Conservation (phyloP, 2,113 vertebrate species). For the Globicephala melas region DNA sequence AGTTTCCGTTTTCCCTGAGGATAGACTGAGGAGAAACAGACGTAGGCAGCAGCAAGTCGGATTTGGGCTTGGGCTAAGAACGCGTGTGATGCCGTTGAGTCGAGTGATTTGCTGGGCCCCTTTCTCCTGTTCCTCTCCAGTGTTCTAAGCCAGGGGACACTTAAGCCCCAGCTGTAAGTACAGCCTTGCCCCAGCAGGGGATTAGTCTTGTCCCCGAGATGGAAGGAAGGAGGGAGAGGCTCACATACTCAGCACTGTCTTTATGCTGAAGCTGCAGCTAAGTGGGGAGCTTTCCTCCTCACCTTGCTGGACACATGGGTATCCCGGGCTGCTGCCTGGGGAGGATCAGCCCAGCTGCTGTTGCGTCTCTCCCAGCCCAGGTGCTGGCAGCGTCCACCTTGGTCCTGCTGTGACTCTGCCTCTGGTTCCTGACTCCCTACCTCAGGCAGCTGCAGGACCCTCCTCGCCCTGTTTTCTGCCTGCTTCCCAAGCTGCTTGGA, state of each 20-base stretch:
- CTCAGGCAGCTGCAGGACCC: neutral
- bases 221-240: neutral
- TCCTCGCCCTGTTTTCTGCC: neutral
- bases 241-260: neutral
- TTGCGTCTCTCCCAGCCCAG: no score
- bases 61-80: neutral
- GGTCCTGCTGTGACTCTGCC: neutral
- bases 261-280: neutral
- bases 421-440: neutral
- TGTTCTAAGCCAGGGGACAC: neutral
- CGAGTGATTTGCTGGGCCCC: neutral
- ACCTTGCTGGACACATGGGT: fast-evolving
- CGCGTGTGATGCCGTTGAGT: neutral
- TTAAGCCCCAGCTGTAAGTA: neutral
- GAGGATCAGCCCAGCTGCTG: neutral
- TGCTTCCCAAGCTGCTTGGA: neutral
- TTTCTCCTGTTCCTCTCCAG: neutral
- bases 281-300: neutral
- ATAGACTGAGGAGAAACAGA: neutral
- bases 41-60: neutral
- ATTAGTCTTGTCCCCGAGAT: neutral
- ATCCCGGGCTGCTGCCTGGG: no score
- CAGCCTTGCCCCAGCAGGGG: neutral
- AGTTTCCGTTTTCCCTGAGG: neutral
- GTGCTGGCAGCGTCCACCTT: fast-evolving